phyloP scores from a whole-genome alignment of 2,113 vertebrate species.

The Catharus bicknelli region DNA sequence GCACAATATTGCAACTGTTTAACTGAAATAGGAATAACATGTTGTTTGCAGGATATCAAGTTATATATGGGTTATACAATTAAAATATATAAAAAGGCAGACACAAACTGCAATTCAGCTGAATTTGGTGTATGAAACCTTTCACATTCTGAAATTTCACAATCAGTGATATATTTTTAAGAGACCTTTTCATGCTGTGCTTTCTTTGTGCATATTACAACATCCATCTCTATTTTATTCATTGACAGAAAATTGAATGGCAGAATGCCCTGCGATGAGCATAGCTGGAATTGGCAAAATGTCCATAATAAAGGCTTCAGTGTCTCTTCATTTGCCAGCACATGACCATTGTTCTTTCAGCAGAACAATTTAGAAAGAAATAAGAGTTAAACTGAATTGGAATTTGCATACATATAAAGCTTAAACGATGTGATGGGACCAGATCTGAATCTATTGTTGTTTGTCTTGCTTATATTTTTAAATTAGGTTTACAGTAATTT shows the following conservation, averaged over 20 bases:
- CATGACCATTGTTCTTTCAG: background rate
- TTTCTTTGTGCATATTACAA: background rate
- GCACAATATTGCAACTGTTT: background rate
- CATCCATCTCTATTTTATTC: background rate
- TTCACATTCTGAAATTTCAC: background rate
- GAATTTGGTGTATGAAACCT: background rate
- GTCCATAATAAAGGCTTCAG: slow-evolving; percentile 1
- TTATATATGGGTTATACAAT: background rate
- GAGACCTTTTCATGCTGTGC: background rate
- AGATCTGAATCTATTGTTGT: background rate
- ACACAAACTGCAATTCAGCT: background rate
- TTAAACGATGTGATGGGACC: background rate
- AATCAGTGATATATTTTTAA: background rate
- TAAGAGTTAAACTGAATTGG: background rate
- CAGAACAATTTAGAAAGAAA: slow-evolving; percentile 7
- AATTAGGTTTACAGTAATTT: background rate
- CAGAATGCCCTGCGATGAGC: slow-evolving; percentile 2
- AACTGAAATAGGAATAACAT: background rate
- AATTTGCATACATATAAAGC: background rate
- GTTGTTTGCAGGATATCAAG: background rate
- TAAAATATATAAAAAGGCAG: background rate
- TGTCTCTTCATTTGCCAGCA: background rate
- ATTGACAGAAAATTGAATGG: slow-evolving; percentile 34
- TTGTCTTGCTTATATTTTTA: background rate
- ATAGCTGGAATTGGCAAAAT: slow-evolving; percentile 13